Percentiles rank a stretch among this genome's conserved stretches.
phyloP scores from a whole-genome alignment of 2,113 vertebrate species.

The Ramphastos sulfuratus region DNA sequence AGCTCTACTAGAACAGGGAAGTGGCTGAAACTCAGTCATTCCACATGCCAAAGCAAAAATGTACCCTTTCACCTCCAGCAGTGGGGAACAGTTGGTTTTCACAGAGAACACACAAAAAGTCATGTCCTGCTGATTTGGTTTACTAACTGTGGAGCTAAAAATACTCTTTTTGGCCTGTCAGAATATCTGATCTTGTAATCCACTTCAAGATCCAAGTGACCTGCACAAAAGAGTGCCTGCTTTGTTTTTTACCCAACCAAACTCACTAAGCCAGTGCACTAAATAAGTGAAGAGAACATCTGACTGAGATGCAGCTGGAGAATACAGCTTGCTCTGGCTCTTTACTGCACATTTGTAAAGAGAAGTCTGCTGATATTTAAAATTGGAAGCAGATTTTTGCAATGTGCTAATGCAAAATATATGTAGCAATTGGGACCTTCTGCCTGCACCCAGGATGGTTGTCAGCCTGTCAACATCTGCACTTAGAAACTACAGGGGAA shows the following conservation, averaged over 20 bases:
- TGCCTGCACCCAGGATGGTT: neutral
- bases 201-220: neutral
- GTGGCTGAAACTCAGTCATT: neutral
- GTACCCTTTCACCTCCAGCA: conserved; percentile 23
- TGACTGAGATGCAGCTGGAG: neutral
- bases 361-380: neutral
- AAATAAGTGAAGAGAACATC: neutral
- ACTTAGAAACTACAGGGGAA: neutral
- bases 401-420: neutral
- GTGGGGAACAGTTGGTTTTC: neutral
- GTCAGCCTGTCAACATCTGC: neutral
- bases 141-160: conserved; percentile 39
- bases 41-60: conserved; percentile 5
- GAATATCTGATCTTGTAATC: conserved; percentile 35
- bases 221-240: neutral
- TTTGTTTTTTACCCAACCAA: neutral
- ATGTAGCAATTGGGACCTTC: neutral
- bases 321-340: neutral
- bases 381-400: neutral
- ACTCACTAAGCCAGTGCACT: neutral
- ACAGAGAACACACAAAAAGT: neutral
- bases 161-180: conserved; percentile 9
- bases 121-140: conserved; percentile 32
- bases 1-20: neutral
- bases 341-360: neutral